Evolutionary conservation across 92 coral and sea anemone species (phyloP).

Genomic region (Chrysogorgia sp.): DNA sequence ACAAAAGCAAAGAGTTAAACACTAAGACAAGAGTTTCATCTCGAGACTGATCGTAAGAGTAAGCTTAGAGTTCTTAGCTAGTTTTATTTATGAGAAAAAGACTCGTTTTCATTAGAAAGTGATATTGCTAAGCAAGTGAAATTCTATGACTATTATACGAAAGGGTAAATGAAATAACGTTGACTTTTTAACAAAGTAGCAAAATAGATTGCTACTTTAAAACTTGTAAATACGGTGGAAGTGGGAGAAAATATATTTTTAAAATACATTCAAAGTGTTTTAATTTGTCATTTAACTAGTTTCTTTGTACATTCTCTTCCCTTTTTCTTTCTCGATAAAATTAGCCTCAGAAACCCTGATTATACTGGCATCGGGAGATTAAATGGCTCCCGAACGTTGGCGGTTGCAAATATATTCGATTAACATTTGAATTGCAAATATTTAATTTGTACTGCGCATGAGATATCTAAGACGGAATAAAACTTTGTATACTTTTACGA

Average conservation of each 20-base stretch:
- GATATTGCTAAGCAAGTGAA: conserved; percentile 17
- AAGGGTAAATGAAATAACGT: background rate
- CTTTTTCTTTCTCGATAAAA: too few relatives aligned
- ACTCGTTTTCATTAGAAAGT: conserved; percentile 26
- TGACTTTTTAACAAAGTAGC: background rate
- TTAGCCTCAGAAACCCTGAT: too few relatives aligned
- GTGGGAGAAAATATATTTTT: conserved; percentile 6
- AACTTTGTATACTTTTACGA: too few relatives aligned
- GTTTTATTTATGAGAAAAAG: conserved; percentile 25
- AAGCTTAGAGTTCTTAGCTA: conserved; percentile 35
- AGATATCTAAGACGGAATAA: too few relatives aligned
- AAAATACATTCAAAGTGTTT: background rate
- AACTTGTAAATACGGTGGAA: background rate
- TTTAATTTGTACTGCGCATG: too few relatives aligned
- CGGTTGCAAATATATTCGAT: too few relatives aligned
- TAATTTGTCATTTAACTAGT: too few relatives aligned
- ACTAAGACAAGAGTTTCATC: too few relatives aligned
- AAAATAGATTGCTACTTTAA: background rate
- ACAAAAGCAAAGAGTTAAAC: conserved; percentile 28
- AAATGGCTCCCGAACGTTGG: too few relatives aligned
- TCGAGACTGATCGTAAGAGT: background rate
- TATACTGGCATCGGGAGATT: too few relatives aligned
- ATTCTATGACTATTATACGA: conserved; percentile 1
- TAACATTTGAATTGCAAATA: too few relatives aligned
- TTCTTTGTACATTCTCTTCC: too few relatives aligned